Conservation (phyloP, 2,888 invertebrate species). For the Noctuana brunneofusca region DNA sequence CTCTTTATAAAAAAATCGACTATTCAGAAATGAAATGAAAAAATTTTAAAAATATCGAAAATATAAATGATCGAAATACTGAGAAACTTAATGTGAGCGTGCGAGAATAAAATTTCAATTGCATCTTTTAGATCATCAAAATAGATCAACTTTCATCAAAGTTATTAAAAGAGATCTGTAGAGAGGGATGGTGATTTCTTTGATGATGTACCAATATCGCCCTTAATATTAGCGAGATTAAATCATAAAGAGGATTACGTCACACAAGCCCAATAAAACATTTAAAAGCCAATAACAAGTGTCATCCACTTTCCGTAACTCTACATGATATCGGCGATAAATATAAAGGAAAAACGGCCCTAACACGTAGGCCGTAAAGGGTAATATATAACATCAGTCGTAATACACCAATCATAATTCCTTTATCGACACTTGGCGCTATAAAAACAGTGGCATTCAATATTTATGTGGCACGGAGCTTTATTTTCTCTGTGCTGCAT, state of each 20-base stretch:
- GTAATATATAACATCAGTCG: constrained; percentile 46
- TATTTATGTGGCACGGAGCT: constrained; percentile 27
- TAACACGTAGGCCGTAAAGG: constrained; percentile 46
- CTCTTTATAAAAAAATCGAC: too few relatives aligned
- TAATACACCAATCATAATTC: constrained; percentile 63
- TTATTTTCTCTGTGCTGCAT: constrained; percentile 15
- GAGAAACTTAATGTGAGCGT: too few relatives aligned
- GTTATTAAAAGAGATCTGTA: background rate
- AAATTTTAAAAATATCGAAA: too few relatives aligned
- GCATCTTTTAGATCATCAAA: too few relatives aligned
- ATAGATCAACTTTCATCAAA: too few relatives aligned
- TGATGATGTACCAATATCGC: background rate
- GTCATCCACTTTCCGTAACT: constrained; percentile 31
- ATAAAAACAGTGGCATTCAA: constrained; percentile 44
- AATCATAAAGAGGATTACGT: constrained; percentile 26
- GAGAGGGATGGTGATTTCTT: background rate
- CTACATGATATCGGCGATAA: constrained; percentile 22
- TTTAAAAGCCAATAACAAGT: constrained; percentile 48
- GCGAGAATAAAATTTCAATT: too few relatives aligned
- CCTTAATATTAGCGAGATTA: constrained; percentile 3
- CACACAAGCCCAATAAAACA: constrained; percentile 28
- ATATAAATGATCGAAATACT: too few relatives aligned
- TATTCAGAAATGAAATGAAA: too few relatives aligned
- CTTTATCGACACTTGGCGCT: constrained; percentile 57
- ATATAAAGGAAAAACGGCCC: constrained; percentile 23